Evolutionary conservation across 2,888 invertebrate species (phyloP).

Genomic region (Ochropleura leucogaster): DNA sequence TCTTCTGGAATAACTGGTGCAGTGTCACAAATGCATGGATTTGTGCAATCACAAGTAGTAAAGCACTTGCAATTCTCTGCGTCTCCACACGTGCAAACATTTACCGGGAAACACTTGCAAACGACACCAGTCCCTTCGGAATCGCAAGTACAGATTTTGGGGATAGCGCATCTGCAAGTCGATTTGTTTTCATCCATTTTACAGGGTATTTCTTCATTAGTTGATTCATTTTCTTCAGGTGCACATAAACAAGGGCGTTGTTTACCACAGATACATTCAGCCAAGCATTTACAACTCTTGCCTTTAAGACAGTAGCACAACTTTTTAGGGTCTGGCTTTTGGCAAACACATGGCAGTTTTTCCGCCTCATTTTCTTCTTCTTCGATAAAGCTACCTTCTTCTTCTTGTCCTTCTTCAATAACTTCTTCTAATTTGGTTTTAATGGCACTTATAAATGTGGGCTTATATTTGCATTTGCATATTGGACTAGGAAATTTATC

Average conservation of each 20-base stretch:
- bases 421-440: constrained; percentile 24
- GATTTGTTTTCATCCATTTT: constrained; percentile 73
- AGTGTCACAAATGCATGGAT: constrained; percentile 81
- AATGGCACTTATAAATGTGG: constrained; percentile 53
- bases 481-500: constrained; percentile 78
- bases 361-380: constrained; percentile 47
- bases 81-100: constrained; percentile 79
- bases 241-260: constrained; percentile 80
- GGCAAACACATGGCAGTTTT: constrained; percentile 78
- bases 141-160: constrained; percentile 76
- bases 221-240: constrained; percentile 60
- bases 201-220: constrained; percentile 67
- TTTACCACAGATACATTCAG: constrained; percentile 78
- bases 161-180: constrained; percentile 75
- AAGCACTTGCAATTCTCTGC: constrained; percentile 82
- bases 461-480: constrained; percentile 80
- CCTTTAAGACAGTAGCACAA: constrained; percentile 78
- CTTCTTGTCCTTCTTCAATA: constrained; percentile 12
- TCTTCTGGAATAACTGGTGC: constrained; percentile 63
- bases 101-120: constrained; percentile 78
- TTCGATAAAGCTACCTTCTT: background rate
- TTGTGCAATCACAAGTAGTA: constrained; percentile 76
- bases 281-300: constrained; percentile 76
- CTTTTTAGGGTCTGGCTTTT: constrained; percentile 72
- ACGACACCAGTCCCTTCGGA: constrained; percentile 46